Conservation (phyloP, 2,888 invertebrate species). For the Abrostola triplasia region DNA sequence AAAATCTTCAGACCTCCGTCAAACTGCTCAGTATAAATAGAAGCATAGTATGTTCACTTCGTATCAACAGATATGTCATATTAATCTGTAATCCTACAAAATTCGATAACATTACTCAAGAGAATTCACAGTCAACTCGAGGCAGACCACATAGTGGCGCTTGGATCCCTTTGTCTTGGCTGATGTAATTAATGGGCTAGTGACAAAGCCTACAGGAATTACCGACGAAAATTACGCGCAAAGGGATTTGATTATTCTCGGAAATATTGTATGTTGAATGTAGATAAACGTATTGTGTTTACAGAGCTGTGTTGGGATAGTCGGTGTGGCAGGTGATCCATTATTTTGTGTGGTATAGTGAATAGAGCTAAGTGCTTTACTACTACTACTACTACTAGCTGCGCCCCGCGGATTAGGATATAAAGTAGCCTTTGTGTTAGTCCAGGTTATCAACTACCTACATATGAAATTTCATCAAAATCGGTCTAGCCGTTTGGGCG, state of each 20-base stretch:
- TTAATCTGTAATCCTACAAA: background rate
- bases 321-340: too few relatives aligned
- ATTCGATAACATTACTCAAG: background rate
- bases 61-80: background rate
- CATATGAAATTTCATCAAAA: too few relatives aligned
- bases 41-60: too few relatives aligned
- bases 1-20: too few relatives aligned
- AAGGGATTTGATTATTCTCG: conserved; percentile 6
- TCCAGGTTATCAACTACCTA: too few relatives aligned
- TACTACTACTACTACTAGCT: too few relatives aligned
- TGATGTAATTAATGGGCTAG: conserved; percentile 6
- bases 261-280: background rate
- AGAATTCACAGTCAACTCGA: background rate
- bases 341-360: too few relatives aligned
- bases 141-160: background rate
- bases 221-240: conserved; percentile 2
- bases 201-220: conserved; percentile 2
- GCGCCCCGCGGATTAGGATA: too few relatives aligned
- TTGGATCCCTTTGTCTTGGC: conserved; percentile 3
- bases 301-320: background rate
- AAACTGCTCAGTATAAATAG: too few relatives aligned
- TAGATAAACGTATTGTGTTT: background rate
- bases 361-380: too few relatives aligned
- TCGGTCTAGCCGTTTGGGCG: too few relatives aligned
- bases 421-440: too few relatives aligned